phyloP scores from a whole-genome alignment of 2,797 vertebrate genomes.

The Orestias chungarensis region DNA sequence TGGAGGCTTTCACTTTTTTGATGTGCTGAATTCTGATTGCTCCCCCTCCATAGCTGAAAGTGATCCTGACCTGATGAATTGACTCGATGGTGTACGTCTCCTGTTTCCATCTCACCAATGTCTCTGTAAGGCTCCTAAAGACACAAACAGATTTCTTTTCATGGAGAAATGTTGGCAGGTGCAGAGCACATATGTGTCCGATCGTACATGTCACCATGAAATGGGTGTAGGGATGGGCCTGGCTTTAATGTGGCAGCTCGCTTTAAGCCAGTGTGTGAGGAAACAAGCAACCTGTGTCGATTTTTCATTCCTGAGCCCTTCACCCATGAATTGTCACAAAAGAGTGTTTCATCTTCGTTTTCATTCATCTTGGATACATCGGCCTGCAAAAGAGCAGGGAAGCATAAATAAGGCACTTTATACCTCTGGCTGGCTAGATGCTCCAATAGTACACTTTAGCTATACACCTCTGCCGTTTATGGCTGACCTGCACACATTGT shows the following conservation, averaged over 20 bases:
- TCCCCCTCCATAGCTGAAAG: no score
- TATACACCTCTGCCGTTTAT: slow-evolving; percentile 51
- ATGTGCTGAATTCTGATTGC: slow-evolving; percentile 23
- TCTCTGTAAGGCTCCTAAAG: slow-evolving; percentile 73
- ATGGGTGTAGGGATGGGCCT: slow-evolving; percentile 58
- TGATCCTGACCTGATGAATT: no score
- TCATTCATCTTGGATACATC: slow-evolving; percentile 75
- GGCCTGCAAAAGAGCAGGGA: slow-evolving; percentile 63
- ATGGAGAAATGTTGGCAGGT: slow-evolving; percentile 76
- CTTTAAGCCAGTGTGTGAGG: slow-evolving; percentile 27
- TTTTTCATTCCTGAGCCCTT: slow-evolving; percentile 73
- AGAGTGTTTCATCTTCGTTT: slow-evolving; percentile 75
- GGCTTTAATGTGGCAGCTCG: slow-evolving; percentile 1
- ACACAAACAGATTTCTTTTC: slow-evolving; percentile 71
- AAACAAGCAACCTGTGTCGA: slow-evolving; percentile 55
- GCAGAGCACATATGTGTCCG: slow-evolving; percentile 74
- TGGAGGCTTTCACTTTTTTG: slow-evolving; percentile 21
- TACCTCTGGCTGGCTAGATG: slow-evolving; percentile 31
- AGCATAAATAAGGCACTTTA: slow-evolving; percentile 77
- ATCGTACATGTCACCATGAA: slow-evolving; percentile 76
- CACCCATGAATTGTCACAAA: slow-evolving; percentile 72
- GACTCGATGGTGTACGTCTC: slow-evolving; percentile 59
- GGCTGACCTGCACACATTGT: slow-evolving; percentile 41
- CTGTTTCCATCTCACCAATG: slow-evolving; percentile 62
- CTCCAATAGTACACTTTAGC: slow-evolving; percentile 55